Evolutionary conservation across 2,113 vertebrate genomes (phyloP), one percentile per base, ranked within the genome.

Genomic region (Lagopus muta): DNA sequence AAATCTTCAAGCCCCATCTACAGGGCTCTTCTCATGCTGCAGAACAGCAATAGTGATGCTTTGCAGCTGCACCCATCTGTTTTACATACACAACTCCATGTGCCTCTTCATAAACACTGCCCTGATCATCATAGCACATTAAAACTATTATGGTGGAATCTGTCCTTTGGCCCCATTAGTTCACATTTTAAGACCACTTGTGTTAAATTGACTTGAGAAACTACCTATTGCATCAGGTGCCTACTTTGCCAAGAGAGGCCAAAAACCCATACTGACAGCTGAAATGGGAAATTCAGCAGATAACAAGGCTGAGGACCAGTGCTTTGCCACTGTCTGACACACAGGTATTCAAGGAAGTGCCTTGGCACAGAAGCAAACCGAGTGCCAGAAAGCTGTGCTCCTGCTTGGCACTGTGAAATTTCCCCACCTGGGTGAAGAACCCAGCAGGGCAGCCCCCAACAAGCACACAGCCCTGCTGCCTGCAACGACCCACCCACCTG

Each of bases 401-500:
- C 42, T 32, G 67, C 2, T 1, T 1, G 27, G 32, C 24, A 16
- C 36, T 16, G 13, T 1, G 2, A 2, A 32, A 48, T 25, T 21
- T 19, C 40, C 13, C 40, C 22, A 6, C 5, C 58, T 8, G 48
- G 22, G 3, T 9, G 40, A 55, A 78, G 64, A 28, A 2, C 6
- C 61, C 74, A n/a, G 74, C 62, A 85, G 42, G 80, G 50, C 71
- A 34, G 38, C 1, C 6, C 9, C 5, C 42, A 32, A 58, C 1
- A 32, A 6, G 9, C 54, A 10, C 20, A 24, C 36, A 73, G 15
- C 5, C 54, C 76, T 24, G 1, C 20, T 3, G 69, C 16, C 42
- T 34, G 0, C 47, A 15, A 20, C 1, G 0, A 69, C 34, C 32
- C 84, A 73, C 70, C 32, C 97, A 99, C 99, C 98, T 95, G 97